Evolutionary conservation across 2,113 vertebrate species (phyloP), one percentile per base, ranked within the genome.

Genomic region (Murina feae): DNA sequence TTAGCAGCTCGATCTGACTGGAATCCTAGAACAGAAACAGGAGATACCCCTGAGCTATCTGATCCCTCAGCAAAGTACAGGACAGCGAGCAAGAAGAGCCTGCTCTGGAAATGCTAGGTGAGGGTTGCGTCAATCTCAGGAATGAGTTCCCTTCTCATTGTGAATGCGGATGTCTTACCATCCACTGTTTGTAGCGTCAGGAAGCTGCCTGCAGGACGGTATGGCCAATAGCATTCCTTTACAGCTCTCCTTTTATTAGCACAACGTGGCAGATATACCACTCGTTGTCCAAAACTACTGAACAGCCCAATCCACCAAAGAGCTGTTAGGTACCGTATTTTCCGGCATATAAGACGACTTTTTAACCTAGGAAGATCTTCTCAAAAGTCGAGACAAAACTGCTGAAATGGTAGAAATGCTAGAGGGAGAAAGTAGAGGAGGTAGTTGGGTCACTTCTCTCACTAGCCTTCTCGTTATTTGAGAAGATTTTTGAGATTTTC

Each of bases 1-100:
- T 99, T 97, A 99, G 98, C 97, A 99, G 97, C 97, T 99, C 99
- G 98, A 99, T 99, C 98, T 99, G 99, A 98, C 99, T 99, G 91
- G 99, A 99, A 98, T 99, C 99, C 99, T 99, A 92, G 44, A 88
- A 95, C 93, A 97, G 93, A 80, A 97, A 95, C 1, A 97, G 96
- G 97, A 97, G 96, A 97, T 95, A 96, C 88, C 90, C 96, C 96
- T 97, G 94, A 97, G 95, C 96, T 97, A 97, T 94, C 95, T 94
- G 94, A 93, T 90, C 88, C 93, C 97, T 96, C 35, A 9, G 78
- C 90, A 94, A 63, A 89, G 90, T 66, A 51, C 90, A 89, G 95
- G 92, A 95, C 85, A 96, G 93, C 7, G 95, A 94, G 96, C 91
- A 93, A 95, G 95, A 75, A 94, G 93, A 87, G 93, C 60, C 96